Evolutionary conservation across 1,140 invertebrate species (phyloP).

Genomic region (Liolophura sinensis): DNA sequence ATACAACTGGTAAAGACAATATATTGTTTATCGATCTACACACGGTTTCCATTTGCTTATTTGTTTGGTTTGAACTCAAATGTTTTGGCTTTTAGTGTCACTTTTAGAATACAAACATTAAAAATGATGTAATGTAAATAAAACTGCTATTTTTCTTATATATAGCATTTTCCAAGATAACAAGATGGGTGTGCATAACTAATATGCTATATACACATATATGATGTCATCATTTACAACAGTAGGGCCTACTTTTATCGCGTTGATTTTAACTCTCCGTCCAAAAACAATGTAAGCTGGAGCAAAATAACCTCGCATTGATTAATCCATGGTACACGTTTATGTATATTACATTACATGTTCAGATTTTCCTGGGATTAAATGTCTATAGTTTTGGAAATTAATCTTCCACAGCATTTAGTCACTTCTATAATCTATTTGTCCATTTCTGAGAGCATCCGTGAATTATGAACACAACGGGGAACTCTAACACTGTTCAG

Average conservation of each 20-base stretch:
- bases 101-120: too few relatives aligned
- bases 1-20: too few relatives aligned
- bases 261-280: constrained; percentile 3
- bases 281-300: constrained; percentile 5
- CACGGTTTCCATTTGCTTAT: too few relatives aligned
- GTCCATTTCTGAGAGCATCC: constrained; percentile 9
- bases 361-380: constrained; percentile 1
- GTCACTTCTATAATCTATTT: constrained; percentile 15
- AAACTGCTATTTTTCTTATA: not conserved
- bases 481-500: not conserved
- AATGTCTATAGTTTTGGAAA: not conserved
- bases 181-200: constrained; percentile 1
- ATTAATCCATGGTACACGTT: constrained; percentile 5
- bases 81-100: too few relatives aligned
- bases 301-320: constrained; percentile 4
- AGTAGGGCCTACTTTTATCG: constrained; percentile 13
- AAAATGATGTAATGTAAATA: too few relatives aligned
- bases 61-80: too few relatives aligned
- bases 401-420: constrained; percentile 7
- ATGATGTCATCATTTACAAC: constrained; percentile 5
- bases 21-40: too few relatives aligned
- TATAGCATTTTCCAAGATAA: not conserved
- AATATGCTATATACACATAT: constrained; percentile 1
- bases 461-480: constrained; percentile 10
- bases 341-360: constrained; percentile 3